A percentile compares a stretch with the other conserved stretches of the same genome.
Evolutionary conservation across 2,888 invertebrate species (phyloP).

Genomic region (Ophonus ardosiacus): DNA sequence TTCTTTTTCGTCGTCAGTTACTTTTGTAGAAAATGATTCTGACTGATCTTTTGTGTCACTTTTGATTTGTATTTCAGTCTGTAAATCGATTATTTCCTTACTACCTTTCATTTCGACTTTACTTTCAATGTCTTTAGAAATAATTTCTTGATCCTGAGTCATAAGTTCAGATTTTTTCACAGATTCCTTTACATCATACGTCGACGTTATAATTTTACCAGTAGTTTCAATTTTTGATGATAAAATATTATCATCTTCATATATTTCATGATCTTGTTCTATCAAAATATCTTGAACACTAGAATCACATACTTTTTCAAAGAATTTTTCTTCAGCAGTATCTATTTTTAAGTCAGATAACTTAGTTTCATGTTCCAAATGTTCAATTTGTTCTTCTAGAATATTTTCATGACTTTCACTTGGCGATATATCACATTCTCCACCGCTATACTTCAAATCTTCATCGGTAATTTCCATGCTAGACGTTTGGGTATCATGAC

Average conservation of each 20-base stretch:
- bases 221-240: constrained; percentile 60
- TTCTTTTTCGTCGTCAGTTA: constrained; percentile 64
- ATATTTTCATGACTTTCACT: constrained; percentile 75
- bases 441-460: constrained; percentile 84
- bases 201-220: constrained; percentile 21
- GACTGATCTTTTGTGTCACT: constrained; percentile 9
- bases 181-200: constrained; percentile 22
- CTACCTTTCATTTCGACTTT: constrained; percentile 24
- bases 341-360: constrained; percentile 72
- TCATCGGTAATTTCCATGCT: constrained; percentile 81
- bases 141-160: background rate
- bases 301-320: constrained; percentile 66
- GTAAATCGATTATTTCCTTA: constrained; percentile 23
- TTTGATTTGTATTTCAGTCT: constrained; percentile 58
- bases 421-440: constrained; percentile 82
- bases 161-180: constrained; percentile 46
- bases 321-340: constrained; percentile 67
- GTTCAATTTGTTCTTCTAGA: constrained; percentile 74
- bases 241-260: constrained; percentile 63
- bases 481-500: constrained; percentile 77
- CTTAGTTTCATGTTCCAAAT: constrained; percentile 75
- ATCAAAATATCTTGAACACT: constrained; percentile 57
- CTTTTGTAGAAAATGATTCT: constrained; percentile 65
- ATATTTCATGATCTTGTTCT: constrained; percentile 64
- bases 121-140: constrained; percentile 14